Percentiles rank a stretch among this genome's conserved stretches.
phyloP scores from a whole-genome alignment of 2,113 vertebrate species.

The Columbina picui region DNA sequence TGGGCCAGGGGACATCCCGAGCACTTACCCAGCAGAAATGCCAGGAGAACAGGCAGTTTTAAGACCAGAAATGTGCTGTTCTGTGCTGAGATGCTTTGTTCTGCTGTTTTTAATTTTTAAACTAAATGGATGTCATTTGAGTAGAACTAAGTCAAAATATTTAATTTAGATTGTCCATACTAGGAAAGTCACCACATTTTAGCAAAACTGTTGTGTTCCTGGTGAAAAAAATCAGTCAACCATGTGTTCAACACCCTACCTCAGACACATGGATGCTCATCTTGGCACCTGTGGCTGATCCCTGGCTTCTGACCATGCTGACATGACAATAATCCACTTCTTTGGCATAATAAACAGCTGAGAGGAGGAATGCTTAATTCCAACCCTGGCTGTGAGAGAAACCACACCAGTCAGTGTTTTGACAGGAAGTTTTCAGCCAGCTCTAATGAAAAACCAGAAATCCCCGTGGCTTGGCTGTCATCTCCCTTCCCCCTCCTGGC shows the following conservation, averaged over 20 bases:
- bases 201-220: background rate
- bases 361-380: background rate
- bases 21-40: background rate
- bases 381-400: background rate
- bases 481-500: background rate
- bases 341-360: background rate
- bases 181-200: background rate
- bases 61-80: background rate
- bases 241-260: background rate
- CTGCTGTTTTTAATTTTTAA: background rate
- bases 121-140: background rate
- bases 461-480: background rate
- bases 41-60: background rate
- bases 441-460: background rate
- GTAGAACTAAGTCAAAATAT: background rate
- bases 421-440: background rate
- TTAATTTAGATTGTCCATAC: background rate
- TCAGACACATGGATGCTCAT: fast-evolving
- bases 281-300: background rate
- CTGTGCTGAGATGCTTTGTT: background rate
- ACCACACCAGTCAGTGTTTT: background rate
- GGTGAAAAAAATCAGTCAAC: background rate
- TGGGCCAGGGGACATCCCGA: background rate
- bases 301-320: background rate
- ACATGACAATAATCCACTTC: background rate